Base-by-base conservation (phyloP, 2,113 vertebrate species). In the Natator depressus region DNA sequence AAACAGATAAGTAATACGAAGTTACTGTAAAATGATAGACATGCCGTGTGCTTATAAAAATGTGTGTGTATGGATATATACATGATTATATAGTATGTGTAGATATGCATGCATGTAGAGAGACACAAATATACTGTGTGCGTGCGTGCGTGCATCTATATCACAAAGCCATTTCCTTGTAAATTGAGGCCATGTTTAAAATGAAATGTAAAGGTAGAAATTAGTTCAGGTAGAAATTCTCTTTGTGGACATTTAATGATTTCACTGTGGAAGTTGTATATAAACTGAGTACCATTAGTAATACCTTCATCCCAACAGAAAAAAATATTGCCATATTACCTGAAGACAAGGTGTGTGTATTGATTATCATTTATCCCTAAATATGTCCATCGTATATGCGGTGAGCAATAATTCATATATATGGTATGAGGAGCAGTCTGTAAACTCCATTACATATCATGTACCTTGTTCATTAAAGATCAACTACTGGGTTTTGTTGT, bases 161-260 rank as follows among this genome's bases (percentile, higher is more conserved):
- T 54, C 82, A 97, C 80, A 93, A 24, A 91, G 84, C 82, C 87
- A 49, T 96, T 92, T n/a, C 95, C 53, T 85, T 82, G 85, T 84
- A 79, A 80, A 76, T 8, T 62, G 55, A 86, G 57, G 78, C 54
- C 85, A 55, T 79, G 84, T 57, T 57, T 91, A 72, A 25, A 76
- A 76, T 79, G 89, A 49, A 89, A 90, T 81, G 72, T 80, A 80
- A 75, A 92, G 85, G 50, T 42, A 42, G 42, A 42, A 42, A 42
- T 35, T 69, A 19, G 35, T n/a, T 69, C 20, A 69, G 62, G 16
- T n/a, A 69, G 7, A n/a, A 69, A 69, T 69, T n/a, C 16, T 69
- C 31, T 69, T n/a, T n/a, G 31, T 20, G 17, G 62, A n/a, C 4
- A 69, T 69, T 69, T n/a, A 35, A n/a, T n/a, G 7, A 69, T 69